Evolutionary conservation across 2,797 vertebrate species (phyloP).

Genomic region (Iguana delicatissima): DNA sequence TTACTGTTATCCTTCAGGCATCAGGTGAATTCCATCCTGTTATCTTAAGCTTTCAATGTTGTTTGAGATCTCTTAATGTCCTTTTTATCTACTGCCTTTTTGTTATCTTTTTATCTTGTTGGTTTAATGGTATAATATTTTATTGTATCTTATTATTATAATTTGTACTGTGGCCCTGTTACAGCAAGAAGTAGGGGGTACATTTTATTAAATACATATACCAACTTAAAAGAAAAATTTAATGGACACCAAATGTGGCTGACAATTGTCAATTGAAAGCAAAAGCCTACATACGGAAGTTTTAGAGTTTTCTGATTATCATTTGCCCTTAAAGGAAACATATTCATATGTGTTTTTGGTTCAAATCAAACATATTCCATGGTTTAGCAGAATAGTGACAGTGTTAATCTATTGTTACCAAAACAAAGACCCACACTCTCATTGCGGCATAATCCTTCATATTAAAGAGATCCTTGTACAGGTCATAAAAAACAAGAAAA

Average conservation of each 20-base stretch:
- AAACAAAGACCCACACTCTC: not conserved
- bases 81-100: not conserved
- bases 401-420: not conserved
- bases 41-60: not conserved
- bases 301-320: not conserved
- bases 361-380: not conserved
- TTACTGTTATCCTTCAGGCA: not conserved
- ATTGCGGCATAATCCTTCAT: not conserved
- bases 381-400: not conserved
- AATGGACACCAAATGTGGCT: not conserved
- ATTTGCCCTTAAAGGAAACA: not conserved
- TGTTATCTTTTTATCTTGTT: not conserved
- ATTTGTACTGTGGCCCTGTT: not conserved
- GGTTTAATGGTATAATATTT: not conserved
- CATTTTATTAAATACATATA: not conserved
- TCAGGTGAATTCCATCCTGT: not conserved
- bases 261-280: not conserved
- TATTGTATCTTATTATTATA: constrained; percentile 1
- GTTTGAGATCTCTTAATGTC: not conserved
- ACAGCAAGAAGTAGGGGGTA: not conserved
- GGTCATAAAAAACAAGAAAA: not conserved
- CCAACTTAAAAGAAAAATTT: not conserved
- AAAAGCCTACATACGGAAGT: not conserved
- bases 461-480: not conserved
- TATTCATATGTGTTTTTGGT: not conserved